Base-by-base conservation (phyloP, 53 echinoderm and acorn worm species). In the Mesocentrotus franciscanus region DNA sequence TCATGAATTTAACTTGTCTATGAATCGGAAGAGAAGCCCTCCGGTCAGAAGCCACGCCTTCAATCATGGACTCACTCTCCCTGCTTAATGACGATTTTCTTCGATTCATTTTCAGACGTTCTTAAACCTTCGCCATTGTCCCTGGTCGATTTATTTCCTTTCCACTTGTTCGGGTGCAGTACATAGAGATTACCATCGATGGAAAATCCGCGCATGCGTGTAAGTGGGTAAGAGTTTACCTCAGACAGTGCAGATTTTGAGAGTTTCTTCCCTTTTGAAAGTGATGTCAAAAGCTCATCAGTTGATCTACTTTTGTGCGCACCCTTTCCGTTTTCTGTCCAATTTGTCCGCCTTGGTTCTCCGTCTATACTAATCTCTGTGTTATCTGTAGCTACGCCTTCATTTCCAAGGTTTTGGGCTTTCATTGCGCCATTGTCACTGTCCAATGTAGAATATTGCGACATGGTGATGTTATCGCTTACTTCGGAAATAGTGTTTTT, bases 111-210 rank as follows among this genome's bases (percentile, higher is more conserved):
- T 33, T 17, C 84, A 84, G 42, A 87, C 2, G 13, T 58, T 58
- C 30, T 55, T 35, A 56, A 56, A n/a, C 27, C 8, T 75, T 22
- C 16, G 32, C 22, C 32, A 30, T 0, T 27, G 75, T 57, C 87
- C 9, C 56, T 58, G 27, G 10, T 87, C n/a, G 22, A 1, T 24
- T n/a, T 87, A 7, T 15, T 27, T 87, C 1, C 12, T 39, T 18
- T 57, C 27, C 12, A 17, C 24, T 94, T 85, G 27, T 85, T 85
- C 11, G 85, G 95, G 39, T 85, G 68, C 16, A 94, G 42, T 26
- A 94, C 72, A 78, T 93, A 93, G 35, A 93, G 78, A 33, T 85
- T 85, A 1, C 95, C 95, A 16, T 94, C 95, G 6, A 94, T 49
- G 16, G 85, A 68, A 27, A 94, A 94, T 10, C 68, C 95, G 26